Percentiles rank a stretch among this genome's conserved stretches.
Evolutionary conservation across 2,797 vertebrate species (phyloP).

Genomic region (Nyctalus aviator): DNA sequence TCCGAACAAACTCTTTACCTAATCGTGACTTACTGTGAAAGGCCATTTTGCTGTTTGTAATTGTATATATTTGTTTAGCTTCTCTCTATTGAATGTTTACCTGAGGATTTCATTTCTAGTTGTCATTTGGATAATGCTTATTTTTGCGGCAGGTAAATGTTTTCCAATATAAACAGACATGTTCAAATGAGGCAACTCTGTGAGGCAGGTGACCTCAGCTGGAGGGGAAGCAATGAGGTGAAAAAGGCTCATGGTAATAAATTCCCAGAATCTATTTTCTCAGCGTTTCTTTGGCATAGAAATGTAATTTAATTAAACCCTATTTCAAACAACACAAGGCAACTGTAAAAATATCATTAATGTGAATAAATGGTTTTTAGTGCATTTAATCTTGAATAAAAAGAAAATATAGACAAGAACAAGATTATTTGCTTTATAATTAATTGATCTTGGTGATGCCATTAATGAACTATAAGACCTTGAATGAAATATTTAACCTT

Average conservation of each 20-base stretch:
- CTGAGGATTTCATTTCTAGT: slow-evolving; percentile 46
- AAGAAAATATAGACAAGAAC: background rate
- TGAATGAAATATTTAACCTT: background rate
- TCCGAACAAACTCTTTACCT: background rate
- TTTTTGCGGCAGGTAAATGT: background rate
- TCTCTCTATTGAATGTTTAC: slow-evolving; percentile 24
- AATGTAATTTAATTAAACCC: background rate
- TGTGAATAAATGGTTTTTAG: slow-evolving; percentile 2
- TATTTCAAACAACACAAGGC: background rate
- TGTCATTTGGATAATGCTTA: slow-evolving; percentile 51
- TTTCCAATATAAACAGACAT: background rate
- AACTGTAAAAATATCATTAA: background rate
- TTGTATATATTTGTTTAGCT: slow-evolving; percentile 55
- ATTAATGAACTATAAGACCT: background rate
- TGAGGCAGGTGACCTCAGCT: background rate
- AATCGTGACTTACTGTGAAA: slow-evolving; percentile 1
- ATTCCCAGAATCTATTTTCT: slow-evolving; percentile 40
- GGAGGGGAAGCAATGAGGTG: background rate
- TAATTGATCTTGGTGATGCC: background rate
- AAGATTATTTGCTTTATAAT: background rate
- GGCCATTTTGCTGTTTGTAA: background rate
- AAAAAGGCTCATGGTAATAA: background rate
- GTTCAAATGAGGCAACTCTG: slow-evolving; percentile 14
- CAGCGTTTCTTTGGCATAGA: slow-evolving; percentile 5
- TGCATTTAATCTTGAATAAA: slow-evolving; percentile 26